Base-by-base conservation (phyloP, 2,797 vertebrate genomes). In the Vespertilio murinus region DNA sequence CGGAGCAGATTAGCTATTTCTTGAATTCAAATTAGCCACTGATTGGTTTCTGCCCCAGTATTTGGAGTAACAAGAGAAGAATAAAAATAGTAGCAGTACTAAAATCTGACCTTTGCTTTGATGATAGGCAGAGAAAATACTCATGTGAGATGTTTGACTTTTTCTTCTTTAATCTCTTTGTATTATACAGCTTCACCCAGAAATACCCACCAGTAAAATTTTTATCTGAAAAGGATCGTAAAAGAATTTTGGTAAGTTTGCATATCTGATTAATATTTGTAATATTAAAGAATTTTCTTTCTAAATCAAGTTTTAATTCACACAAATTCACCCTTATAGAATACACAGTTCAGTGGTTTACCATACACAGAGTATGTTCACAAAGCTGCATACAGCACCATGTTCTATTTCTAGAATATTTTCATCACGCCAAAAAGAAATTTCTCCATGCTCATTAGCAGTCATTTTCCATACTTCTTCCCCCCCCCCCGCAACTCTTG, bases 121-220 rank as follows among this genome's bases (percentile, higher is more conserved):
- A 45, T 80, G 38, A 8, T 22, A 47, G 11, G 30, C 30, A 14
- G 45, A 70, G 78, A 79, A 84, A 61, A 64, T 52, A 49, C 3
- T 81, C 54, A 40, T 0, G 5, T 52, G 30, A 71, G 35, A 45
- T 78, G 28, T 93, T 81, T 97, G 73, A 93, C 70, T 81, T 86
- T 74, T 49, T 45, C 28, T 75, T 85, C 59, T 88, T 59, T 45
- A 45, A 79, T 96, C 49, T 96, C 40, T 94, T 91, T 8, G 71
- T 97, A 3, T 97, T 96, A 94, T 95, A 6, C 98, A 99, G 99
- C 98, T 99, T 99, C 97, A 99, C 98, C 73, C 99, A 99, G 98
- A 99, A 99, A 98, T 99, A 99, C 79, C 99, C 99, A 33, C 99
- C 99, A 0, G 99, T 99, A 95, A 99, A 99, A 98, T 99, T 99